Base-by-base conservation (phyloP, 2,113 vertebrate species). In the Leptobrachium leishanense region DNA sequence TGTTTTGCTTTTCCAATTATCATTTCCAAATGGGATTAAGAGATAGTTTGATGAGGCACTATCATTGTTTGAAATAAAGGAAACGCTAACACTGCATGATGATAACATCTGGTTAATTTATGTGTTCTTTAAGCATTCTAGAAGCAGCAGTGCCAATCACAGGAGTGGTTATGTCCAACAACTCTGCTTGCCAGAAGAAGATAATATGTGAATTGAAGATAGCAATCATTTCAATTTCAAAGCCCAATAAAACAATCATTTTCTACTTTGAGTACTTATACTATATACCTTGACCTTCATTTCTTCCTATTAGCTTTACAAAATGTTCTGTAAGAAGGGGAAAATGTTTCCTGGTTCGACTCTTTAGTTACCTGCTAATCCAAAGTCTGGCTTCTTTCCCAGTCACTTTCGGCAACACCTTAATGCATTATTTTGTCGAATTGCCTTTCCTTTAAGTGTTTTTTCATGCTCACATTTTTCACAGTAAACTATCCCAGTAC, bases 371-470 rank as follows among this genome's bases (percentile, higher is more conserved):
- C 73, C 77, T 57, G 2, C 55, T 57, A 39, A 66, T 15, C 77
- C 55, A 41, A 79, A 13, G 77, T 44, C 59, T 79, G 76, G 76
- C 76, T 72, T 6, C 55, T 46, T 79, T 79, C 76, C 76, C 68
- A 72, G 68, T 39, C 40, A 31, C 57, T 64, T 59, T 64, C 57
- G 54, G 76, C 76, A 65, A n/a, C 72, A 79, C 76, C 68, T 53
- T 59, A 13, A 72, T 31, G 50, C 57, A 64, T 65, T 79, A 66
- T 76, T 63, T 79, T 31, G 64, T 72, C 76, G 72, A 79, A 79
- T 79, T 79, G 76, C 76, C 76, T 79, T 72, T 72, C 50, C 59
- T 72, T 65, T 42, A 54, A 72, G 42, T 72, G 64, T 72, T 79
- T 72, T 57, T 53, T 79, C 57, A 72, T 53, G 59, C 42, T 72